Conservation (phyloP, 2,797 vertebrate genomes). For the Periophthalmus magnuspinnatus region DNA sequence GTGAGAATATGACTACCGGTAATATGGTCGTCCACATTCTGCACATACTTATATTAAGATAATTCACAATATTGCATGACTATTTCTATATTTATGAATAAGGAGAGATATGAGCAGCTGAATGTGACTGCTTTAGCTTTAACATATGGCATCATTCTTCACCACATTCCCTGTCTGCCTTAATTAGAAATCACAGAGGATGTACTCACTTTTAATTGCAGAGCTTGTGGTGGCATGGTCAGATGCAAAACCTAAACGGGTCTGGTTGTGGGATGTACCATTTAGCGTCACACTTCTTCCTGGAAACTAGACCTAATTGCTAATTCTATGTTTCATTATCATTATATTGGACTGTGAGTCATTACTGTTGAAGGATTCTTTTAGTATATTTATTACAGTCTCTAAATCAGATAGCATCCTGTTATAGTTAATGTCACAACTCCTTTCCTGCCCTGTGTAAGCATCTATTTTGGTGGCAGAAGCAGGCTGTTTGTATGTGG, state of each 20-base stretch:
- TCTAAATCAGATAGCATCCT: slow-evolving; percentile 59
- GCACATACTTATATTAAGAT: not conserved
- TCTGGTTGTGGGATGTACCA: not conserved
- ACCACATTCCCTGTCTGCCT: not conserved
- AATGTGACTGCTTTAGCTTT: slow-evolving; percentile 1
- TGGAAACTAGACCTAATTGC: not conserved
- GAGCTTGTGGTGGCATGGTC: slow-evolving; percentile 11
- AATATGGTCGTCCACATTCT: too few relatives aligned
- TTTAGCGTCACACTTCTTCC: not conserved
- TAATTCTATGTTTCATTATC: not conserved
- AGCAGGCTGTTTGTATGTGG: slow-evolving; percentile 85
- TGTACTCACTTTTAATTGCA: slow-evolving; percentile 22
- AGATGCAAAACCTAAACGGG: slow-evolving; percentile 8
- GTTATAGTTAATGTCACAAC: slow-evolving; percentile 74
- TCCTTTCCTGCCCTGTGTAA: slow-evolving; percentile 85
- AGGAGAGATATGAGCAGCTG: not conserved
- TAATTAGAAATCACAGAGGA: slow-evolving; percentile 20
- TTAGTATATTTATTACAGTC: not conserved
- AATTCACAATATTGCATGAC: not conserved
- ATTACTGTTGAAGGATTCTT: not conserved
- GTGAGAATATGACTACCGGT: not conserved
- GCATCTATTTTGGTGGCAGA: slow-evolving; percentile 84
- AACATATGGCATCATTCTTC: not conserved
- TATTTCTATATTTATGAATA: not conserved
- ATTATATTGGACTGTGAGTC: not conserved